Conservation (phyloP, 2,888 invertebrate genomes). For the Sarcophaga rosellei region DNA sequence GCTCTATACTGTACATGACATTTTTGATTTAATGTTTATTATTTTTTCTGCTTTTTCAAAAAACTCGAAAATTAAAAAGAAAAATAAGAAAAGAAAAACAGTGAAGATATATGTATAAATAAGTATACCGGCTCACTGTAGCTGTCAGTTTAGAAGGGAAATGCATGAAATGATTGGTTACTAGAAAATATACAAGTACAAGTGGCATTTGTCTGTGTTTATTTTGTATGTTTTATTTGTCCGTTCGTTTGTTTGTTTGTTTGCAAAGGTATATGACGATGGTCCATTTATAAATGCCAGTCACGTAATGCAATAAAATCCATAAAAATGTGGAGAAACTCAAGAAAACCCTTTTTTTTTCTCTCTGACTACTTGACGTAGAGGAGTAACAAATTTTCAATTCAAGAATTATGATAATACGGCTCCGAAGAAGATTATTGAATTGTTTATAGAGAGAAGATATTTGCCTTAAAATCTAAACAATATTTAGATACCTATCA, state of each 20-base stretch:
- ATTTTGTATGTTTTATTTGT: neutral
- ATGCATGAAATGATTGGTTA: slow-evolving; percentile 16
- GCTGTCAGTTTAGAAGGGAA: slow-evolving; percentile 44
- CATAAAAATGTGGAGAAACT: slow-evolving; percentile 32
- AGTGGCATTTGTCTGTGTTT: neutral
- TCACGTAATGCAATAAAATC: slow-evolving; percentile 57
- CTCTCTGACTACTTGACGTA: slow-evolving; percentile 11
- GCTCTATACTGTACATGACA: too few relatives aligned
- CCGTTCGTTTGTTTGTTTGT: slow-evolving; percentile 1
- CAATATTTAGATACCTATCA: neutral
- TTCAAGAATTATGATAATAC: slow-evolving; percentile 57
- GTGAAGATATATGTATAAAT: too few relatives aligned
- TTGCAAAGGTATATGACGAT: slow-evolving; percentile 8
- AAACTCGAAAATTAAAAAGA: slow-evolving; percentile 43
- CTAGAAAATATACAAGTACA: neutral
- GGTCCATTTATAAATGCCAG: slow-evolving; percentile 52
- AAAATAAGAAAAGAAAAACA: slow-evolving; percentile 27
- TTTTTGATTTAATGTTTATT: too few relatives aligned
- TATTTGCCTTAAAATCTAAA: too few relatives aligned
- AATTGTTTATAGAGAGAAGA: slow-evolving; percentile 10
- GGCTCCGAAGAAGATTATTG: slow-evolving; percentile 53
- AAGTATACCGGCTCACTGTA: neutral
- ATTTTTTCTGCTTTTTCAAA: neutral
- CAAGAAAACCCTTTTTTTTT: slow-evolving; percentile 36
- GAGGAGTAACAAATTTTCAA: neutral